Evolutionary conservation across 2,888 invertebrate species (phyloP).

Genomic region (Drosophila longiperda): DNA sequence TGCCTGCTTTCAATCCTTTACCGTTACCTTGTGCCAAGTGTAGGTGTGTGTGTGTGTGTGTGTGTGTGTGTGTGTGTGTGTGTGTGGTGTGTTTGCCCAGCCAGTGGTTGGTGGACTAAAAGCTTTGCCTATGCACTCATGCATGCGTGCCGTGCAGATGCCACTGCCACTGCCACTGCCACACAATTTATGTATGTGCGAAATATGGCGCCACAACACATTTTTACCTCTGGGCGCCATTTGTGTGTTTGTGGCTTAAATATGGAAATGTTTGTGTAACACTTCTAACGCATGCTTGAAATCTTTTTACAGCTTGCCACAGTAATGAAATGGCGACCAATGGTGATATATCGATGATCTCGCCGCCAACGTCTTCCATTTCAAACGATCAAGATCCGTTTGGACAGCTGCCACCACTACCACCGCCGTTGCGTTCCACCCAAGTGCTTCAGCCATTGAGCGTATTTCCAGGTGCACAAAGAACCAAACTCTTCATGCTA

Average conservation of each 20-base stretch:
- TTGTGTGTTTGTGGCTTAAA: constrained; percentile 27
- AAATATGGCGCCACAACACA: constrained; percentile 72
- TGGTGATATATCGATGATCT: constrained; percentile 86
- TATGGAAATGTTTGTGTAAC: constrained; percentile 37
- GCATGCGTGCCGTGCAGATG: constrained; percentile 70
- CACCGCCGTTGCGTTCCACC: constrained; percentile 86
- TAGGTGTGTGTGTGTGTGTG: background rate
- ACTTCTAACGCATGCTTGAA: constrained; percentile 21
- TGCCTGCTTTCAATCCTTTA: constrained; percentile 47
- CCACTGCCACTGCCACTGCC: constrained; percentile 33
- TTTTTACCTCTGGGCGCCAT: constrained; percentile 48
- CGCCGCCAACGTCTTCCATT: constrained; percentile 85
- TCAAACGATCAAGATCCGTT: constrained; percentile 86
- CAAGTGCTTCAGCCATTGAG: constrained; percentile 85
- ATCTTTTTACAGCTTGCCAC: constrained; percentile 82
- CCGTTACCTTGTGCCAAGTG: background rate
- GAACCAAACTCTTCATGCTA: background rate
- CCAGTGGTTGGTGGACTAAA: constrained; percentile 65
- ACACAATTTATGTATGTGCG: constrained; percentile 75
- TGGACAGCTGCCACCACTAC: constrained; percentile 85
- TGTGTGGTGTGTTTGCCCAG: constrained; percentile 34
- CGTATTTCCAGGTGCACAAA: constrained; percentile 85
- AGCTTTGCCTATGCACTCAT: constrained; percentile 78
- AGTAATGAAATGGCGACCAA: constrained; percentile 85
- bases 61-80: constrained; percentile 21